Percentiles rank a stretch among this genome's conserved stretches.
Conservation (phyloP, 2,113 vertebrate species). For the Scomber japonicus region DNA sequence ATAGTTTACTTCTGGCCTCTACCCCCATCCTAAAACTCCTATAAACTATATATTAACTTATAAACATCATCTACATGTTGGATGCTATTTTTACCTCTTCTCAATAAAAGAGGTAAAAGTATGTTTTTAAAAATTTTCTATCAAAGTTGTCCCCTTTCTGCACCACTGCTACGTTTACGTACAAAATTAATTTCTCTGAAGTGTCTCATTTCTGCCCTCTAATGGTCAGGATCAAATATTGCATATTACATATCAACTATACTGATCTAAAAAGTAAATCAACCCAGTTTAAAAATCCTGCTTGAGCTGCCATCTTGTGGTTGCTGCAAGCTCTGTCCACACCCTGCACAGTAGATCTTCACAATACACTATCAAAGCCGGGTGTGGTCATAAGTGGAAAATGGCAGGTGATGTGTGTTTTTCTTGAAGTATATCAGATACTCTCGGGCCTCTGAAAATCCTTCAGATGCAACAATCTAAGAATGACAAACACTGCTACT, state of each 20-base stretch:
- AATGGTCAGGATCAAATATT: not conserved
- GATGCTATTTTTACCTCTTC: not conserved
- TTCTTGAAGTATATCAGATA: too few relatives aligned
- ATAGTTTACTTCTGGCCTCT: not conserved
- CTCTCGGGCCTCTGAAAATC: too few relatives aligned
- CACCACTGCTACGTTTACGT: not conserved
- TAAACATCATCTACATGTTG: too few relatives aligned
- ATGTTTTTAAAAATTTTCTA: not conserved
- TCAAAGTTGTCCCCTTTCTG: not conserved
- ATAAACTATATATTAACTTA: not conserved
- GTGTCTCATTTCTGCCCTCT: not conserved
- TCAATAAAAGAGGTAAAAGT: not conserved
- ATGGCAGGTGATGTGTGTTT: not conserved
- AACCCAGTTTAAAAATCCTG: not conserved
- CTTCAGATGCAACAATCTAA: too few relatives aligned
- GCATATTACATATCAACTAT: too few relatives aligned
- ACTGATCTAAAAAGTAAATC: not conserved
- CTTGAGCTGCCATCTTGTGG: conserved; percentile 59
- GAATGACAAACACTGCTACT: too few relatives aligned
- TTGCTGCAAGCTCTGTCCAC: not conserved
- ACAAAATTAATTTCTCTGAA: not conserved
- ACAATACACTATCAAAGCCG: not conserved
- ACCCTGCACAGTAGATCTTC: not conserved
- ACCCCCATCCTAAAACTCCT: too few relatives aligned
- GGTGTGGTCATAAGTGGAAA: conserved; percentile 30